Percentiles rank a stretch among this genome's conserved stretches.
Conservation (phyloP, 2,888 invertebrate genomes). For the Elegia similella region DNA sequence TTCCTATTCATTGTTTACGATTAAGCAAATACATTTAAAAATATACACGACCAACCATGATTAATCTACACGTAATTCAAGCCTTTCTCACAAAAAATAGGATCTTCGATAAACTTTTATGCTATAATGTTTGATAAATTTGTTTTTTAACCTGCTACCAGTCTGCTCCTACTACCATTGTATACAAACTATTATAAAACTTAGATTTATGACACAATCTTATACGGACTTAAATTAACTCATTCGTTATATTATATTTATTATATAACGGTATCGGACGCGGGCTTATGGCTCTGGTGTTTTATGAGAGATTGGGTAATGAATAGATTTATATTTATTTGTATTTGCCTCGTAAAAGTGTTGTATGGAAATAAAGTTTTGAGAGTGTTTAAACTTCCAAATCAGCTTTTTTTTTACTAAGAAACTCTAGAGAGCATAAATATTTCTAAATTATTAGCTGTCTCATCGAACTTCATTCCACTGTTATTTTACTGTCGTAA, state of each 20-base stretch:
- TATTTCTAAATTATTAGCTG: no score
- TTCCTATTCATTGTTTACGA: background rate
- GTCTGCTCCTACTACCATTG: background rate
- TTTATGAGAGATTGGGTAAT: background rate
- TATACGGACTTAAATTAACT: background rate
- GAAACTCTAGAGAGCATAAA: no score
- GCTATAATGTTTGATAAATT: background rate
- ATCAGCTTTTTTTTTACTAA: no score
- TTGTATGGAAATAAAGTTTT: background rate
- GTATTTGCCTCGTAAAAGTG: background rate
- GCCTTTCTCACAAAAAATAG: no score
- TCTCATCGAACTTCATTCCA: no score
- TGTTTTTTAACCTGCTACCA: background rate
- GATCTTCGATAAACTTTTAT: background rate
- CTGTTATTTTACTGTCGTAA: no score
- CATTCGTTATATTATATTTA: conserved; percentile 11
- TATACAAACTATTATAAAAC: conserved; percentile 8
- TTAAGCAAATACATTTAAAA: background rate
- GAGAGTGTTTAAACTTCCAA: no score
- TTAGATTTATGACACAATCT: conserved; percentile 5
- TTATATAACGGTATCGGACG: background rate
- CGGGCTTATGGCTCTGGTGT: background rate
- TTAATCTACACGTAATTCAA: background rate
- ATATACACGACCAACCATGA: background rate
- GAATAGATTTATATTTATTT: background rate